Base-by-base conservation (phyloP, 2,888 invertebrate genomes). In the Oxycera nigricornis region DNA sequence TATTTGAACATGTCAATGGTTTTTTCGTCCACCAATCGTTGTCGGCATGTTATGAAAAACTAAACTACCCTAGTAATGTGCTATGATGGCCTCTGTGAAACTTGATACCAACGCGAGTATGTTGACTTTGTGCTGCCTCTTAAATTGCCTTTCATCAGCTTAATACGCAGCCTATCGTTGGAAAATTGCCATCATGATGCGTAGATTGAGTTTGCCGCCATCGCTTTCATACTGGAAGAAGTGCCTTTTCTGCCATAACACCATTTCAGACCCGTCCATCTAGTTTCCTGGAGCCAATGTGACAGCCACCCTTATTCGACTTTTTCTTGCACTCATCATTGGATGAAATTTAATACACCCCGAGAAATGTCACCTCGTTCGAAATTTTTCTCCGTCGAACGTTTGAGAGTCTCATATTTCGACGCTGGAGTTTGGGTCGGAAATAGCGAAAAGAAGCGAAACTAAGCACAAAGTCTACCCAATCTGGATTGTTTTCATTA, bases 91-190 rank as follows among this genome's bases (percentile, higher is more conserved):
- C 65, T 39, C 2, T 22, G 28, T 52, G 70, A 70, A 70, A 70
- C 22, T 22, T 20, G 26, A 70, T 14, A 70, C 70, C 55, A 30
- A 22, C 55, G 70, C 70, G 30, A 52, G 55, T 52, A n/a, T 70
- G 70, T 70, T 70, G 70, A 70, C 55, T 55, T 70, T 55, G 70
- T 70, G 52, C 70, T 35, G 70, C 70, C 70, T 70, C 55, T 70
- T 70, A 70, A 70, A 46, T 70, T 55, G 30, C 70, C 31, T 35
- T 70, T 22, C 70, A 55, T 70, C 70, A 31, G 55, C 70, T 28
- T 31, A 70, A 70, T 41, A 68, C 17, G 50, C 7, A 22, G 30
- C 22, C 55, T 55, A 30, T 50, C 17, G 52, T 9, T 35, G 22
- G 55, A 70, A 70, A 35, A 70, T 70, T 52, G 35, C 70, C 70